phyloP scores from a whole-genome alignment of 1,140 invertebrate species.

The Tetraneura akinire region DNA sequence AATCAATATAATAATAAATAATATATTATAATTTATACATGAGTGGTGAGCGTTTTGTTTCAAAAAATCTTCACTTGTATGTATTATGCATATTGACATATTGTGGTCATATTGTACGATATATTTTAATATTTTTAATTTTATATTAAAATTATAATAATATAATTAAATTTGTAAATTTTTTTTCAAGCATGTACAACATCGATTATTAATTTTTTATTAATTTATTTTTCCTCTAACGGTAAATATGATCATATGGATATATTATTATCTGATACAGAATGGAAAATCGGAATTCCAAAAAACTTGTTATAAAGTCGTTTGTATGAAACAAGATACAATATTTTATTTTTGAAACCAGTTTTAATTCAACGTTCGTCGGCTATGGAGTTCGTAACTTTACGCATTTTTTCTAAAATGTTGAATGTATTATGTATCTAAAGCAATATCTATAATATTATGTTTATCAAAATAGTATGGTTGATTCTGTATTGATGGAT shows the following conservation, averaged over 20 bases:
- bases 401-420: slow-evolving; percentile 24
- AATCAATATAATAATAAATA: no score
- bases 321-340: slow-evolving; percentile 1
- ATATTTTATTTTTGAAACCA: slow-evolving; percentile 42
- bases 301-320: slow-evolving; percentile 35
- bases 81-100: no score
- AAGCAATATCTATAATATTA: slow-evolving; percentile 24
- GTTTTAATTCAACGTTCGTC: slow-evolving; percentile 37
- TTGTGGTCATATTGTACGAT: no score
- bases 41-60: no score
- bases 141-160: no score
- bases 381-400: background rate
- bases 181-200: no score
- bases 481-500: slow-evolving; percentile 11
- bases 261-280: background rate
- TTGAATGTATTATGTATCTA: no score
- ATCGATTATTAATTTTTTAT: no score
- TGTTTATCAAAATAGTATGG: slow-evolving; percentile 5
- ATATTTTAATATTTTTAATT: no score
- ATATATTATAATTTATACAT: no score
- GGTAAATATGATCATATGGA: background rate
- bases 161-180: no score
- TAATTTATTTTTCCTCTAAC: background rate
- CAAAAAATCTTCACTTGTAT: no score
- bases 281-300: slow-evolving; percentile 34